phyloP scores from a whole-genome alignment of 2,888 invertebrate genomes.

The Agonopterix alstromeriana region DNA sequence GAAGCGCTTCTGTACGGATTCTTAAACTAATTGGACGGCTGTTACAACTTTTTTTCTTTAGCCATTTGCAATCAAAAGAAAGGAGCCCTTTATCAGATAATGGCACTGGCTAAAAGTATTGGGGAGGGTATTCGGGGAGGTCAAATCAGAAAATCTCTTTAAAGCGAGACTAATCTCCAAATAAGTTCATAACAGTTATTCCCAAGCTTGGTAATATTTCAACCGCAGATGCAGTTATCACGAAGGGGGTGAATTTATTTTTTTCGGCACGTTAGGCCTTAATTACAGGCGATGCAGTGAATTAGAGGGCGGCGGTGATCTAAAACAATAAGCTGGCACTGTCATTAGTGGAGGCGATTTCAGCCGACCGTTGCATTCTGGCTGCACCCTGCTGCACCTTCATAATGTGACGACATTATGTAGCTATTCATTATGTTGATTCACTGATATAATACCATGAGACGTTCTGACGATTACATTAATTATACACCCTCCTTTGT shows the following conservation, averaged over 20 bases:
- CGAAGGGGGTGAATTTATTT: conserved; percentile 58
- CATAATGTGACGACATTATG: conserved; percentile 65
- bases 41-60: conserved; percentile 67
- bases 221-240: conserved; percentile 49
- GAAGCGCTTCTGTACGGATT: conserved; percentile 71
- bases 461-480: background rate
- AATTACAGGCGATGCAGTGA: conserved; percentile 62
- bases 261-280: conserved; percentile 45
- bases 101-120: background rate
- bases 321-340: conserved; percentile 69
- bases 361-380: conserved; percentile 39
- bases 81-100: conserved; percentile 1
- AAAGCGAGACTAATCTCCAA: conserved; percentile 17
- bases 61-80: conserved; percentile 47
- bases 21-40: conserved; percentile 72
- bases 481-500: no score
- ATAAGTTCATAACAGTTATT: conserved; percentile 36
- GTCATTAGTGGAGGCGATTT: conserved; percentile 47
- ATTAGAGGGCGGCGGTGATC: conserved; percentile 70
- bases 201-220: conserved; percentile 29
- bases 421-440: conserved; percentile 42
- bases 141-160: conserved; percentile 4
- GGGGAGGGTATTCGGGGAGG: no score
- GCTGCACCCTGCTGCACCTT: conserved; percentile 29
- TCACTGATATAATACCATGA: conserved; percentile 17